Evolutionary conservation across 1,140 invertebrate genomes (phyloP), one percentile per base, ranked within the genome.

Genomic region (Trichonephila clavata): DNA sequence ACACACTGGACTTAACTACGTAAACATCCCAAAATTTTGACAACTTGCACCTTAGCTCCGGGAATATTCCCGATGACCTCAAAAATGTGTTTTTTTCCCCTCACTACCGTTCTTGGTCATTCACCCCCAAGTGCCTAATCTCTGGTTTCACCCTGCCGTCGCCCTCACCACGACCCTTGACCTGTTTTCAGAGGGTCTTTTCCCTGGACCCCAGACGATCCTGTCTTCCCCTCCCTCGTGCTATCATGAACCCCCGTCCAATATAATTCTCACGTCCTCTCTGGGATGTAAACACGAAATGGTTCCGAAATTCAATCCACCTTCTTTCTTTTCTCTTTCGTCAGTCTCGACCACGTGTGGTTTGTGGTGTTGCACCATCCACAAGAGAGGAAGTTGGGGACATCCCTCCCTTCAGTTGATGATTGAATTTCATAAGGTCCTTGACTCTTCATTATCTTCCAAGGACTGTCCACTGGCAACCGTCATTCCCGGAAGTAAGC

Each of bases 221-320:
- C 71, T 43, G 24, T 59, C 57, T 83, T 2, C 27, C 90, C 63
- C 59, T 20, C n/a, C 32, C 21, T 13, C 24, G 65, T 24, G 10
- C 21, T 77, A 27, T 90, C 68, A 27, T 27, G 68, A 50, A 63
- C 27, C 50, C 50, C 71, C 90, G 91, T 92, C 90, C 90, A 57
- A 92, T 92, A 80, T 92, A 93, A 87, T 93, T 93, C 92, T 93
- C 92, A 93, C 86, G 86, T 61, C 59, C 80, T 90, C 80, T 39
- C 60, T 39, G 43, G 61, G 91, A 93, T 93, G 92, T 93, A 93
- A 93, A 93, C 92, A 93, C 68, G 91, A 86, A 80, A 50, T 39
- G 77, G 77, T 59, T 60, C 77, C n/a, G 90, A 91, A 91, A 91
- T 77, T 71, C 83, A 59, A 92, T 92, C 88, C 71, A 32, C 87